Base-by-base conservation (phyloP, 2,113 vertebrate genomes). In the Dissostichus mawsoni region DNA sequence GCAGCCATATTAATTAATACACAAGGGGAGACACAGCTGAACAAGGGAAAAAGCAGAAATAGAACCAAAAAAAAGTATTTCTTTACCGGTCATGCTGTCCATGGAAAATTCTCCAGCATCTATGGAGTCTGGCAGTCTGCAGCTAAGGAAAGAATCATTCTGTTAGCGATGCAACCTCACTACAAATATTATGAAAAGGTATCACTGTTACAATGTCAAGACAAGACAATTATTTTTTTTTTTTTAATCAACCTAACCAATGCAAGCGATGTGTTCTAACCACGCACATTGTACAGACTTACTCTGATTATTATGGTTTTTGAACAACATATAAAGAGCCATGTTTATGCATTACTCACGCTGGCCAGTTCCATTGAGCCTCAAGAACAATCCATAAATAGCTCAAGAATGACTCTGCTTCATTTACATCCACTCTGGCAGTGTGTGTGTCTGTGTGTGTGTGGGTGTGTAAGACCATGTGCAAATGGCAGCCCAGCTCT, bases 41-140 rank as follows among this genome's bases (percentile, higher is more conserved):
- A 59, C 50, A 53, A 25, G 62, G 73, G 12, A 64, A 58, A 56
- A 74, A 64, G 72, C 2, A 17, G 44, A 58, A 29, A n/a, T 44
- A 41, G 75, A n/a, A 70, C 70, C 29, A 76, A 84, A 58, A 50
- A 52, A 81, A 77, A 7, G 41, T 72, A 25, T 80, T 67, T 57
- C 86, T 64, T 51, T 94, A 96, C 95, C 95, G 90, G 95, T 91
- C 91, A 95, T 90, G 87, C 81, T 86, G 90, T 94, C 94, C 80
- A 87, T 71, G 71, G 87, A 89, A 78, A 83, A 82, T 11, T 93
- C 92, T 36, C 84, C 91, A 68, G 74, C 74, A 77, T 87, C 87
- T 70, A 94, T 79, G 56, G 94, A 91, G 81, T 95, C 94, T 11
- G 93, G 89, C 18, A 95, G 85, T 78, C 91, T 87, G 90, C 93